Evolutionary conservation across 1,140 invertebrate species (phyloP).

Genomic region (Drosophila willistoni): DNA sequence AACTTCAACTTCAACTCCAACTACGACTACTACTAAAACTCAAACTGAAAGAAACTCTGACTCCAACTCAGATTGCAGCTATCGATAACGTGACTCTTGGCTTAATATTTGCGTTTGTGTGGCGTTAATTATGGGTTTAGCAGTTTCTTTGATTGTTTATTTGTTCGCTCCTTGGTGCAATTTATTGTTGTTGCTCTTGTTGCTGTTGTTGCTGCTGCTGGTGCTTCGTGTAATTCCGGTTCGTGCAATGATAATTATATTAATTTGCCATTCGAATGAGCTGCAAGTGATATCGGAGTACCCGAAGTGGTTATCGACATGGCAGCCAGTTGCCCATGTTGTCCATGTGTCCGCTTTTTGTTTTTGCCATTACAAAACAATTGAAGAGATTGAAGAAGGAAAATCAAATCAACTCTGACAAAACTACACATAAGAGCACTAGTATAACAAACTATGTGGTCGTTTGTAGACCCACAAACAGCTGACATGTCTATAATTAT

Average conservation of each 20-base stretch:
- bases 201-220: conserved; percentile 32
- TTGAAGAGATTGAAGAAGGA: conserved; percentile 70
- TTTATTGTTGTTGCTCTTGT: conserved; percentile 28
- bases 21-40: background rate
- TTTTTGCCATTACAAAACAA: conserved; percentile 73
- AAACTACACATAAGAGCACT: conserved; percentile 11
- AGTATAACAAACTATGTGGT: conserved; percentile 24
- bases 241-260: conserved; percentile 81
- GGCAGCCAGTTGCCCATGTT: conserved; percentile 15
- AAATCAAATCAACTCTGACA: conserved; percentile 62
- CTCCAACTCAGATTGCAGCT: conserved; percentile 53
- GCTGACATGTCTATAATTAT: conserved; percentile 76
- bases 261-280: conserved; percentile 79
- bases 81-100: conserved; percentile 50
- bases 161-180: conserved; percentile 51
- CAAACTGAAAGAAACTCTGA: conserved; percentile 11
- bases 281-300: conserved; percentile 56
- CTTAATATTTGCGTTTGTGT: conserved; percentile 81
- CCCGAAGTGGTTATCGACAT: conserved; percentile 62
- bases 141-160: conserved; percentile 79
- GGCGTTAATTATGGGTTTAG: conserved; percentile 73
- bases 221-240: conserved; percentile 72
- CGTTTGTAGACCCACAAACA: conserved; percentile 56
- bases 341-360: conserved; percentile 1
- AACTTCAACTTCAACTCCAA: conserved; percentile 4